Evolutionary conservation across 2,888 invertebrate species (phyloP), one percentile per base, ranked within the genome.

Genomic region (Polyommatus icarus): DNA sequence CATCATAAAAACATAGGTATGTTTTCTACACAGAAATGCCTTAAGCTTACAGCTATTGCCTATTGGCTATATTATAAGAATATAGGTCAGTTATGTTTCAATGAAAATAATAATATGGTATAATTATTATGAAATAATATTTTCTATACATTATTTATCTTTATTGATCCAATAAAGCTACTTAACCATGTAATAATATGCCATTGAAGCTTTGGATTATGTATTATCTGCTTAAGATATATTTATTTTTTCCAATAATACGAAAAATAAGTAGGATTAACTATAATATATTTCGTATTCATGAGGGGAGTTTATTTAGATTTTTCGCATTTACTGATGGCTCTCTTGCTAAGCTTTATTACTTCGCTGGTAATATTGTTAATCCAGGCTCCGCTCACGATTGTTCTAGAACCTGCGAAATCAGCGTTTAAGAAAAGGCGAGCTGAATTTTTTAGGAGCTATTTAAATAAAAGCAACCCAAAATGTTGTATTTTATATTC

Each of bases 341-440:
- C 50, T 29, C 75, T 50, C 54, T 75, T 75, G 75, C 29, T 75
- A 75, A 75, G 75, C 75, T 75, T 75, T 75, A 75, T 75, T 54
- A 75, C 75, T 50, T 54, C 54, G 73, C 24, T 73, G 75, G 54
- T 75, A 75, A 75, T 75, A 75, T 75, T 54, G 75, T 75, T 75
- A 75, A 75, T 75, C 50, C 75, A 75, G 24, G 75, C 54, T 75
- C 29, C 54, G 29, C 54, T 75, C 50, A 18, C 54, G 54, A 75
- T 73, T 75, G 50, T 75, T 75, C 75, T 75, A 54, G 75, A 54
- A 24, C 54, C 54, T 75, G 50, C 29, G 12, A 75, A 75, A 75
- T 29, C 75, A 75, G 50, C 75, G 75, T 54, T 75, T 75, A 75
- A 75, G 54, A 75, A 75, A 75, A 75, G 75, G 73, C 54, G 50